Evolutionary conservation across 2,113 vertebrate species (phyloP).

Genomic region (Gymnarchus niloticus): DNA sequence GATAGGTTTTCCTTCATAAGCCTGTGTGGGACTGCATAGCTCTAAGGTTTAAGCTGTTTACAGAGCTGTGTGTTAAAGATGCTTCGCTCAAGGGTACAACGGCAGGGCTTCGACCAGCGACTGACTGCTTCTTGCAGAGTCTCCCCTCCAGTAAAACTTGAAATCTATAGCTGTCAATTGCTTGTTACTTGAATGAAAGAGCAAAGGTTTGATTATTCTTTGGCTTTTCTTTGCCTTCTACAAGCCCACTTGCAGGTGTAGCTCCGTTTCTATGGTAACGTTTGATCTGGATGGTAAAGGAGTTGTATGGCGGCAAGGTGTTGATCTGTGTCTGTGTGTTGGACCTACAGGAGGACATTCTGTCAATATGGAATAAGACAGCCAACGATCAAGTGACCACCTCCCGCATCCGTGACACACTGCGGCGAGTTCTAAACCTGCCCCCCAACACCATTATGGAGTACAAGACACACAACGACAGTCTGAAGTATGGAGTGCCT

Average conservation of each 20-base stretch:
- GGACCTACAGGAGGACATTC: conserved; percentile 56
- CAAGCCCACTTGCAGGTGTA: neutral
- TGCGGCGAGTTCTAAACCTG: conserved; percentile 62
- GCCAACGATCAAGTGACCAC: conserved; percentile 62
- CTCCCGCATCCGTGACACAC: conserved; percentile 61
- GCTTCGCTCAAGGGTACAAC: no score
- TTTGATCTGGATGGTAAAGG: neutral
- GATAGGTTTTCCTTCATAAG: neutral
- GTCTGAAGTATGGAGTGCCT: conserved; percentile 52
- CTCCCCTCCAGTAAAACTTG: no score
- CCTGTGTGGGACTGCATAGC: neutral
- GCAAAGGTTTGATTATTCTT: neutral
- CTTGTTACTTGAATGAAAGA: neutral
- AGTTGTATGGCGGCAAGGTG: neutral
- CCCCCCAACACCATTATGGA: conserved; percentile 68
- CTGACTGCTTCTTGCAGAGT: no score
- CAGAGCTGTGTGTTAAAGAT: neutral
- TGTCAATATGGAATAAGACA: conserved; percentile 67
- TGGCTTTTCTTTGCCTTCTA: neutral
- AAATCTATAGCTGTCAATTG: neutral
- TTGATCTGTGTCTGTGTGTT: neutral
- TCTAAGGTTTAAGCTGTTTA: no score
- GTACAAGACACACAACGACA: conserved; percentile 69
- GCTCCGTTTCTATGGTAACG: neutral
- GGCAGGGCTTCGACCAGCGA: no score